Conservation (phyloP, 1,140 invertebrate genomes). For the Drosophila pallidifrons region DNA sequence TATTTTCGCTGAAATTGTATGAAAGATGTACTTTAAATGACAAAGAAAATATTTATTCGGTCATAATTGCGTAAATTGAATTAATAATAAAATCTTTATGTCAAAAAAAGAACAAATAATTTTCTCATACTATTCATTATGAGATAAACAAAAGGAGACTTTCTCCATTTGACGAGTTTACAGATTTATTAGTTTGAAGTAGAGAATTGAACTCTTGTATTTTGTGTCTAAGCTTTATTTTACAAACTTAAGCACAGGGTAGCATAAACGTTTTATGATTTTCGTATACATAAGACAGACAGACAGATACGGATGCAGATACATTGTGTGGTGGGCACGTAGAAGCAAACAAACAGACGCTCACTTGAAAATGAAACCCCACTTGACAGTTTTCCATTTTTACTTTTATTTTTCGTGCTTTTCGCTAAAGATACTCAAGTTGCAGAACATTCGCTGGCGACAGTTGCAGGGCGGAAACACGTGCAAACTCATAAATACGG, state of each 20-base stretch:
- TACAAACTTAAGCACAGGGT: constrained; percentile 1
- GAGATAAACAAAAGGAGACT: too few species aligned
- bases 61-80: too few species aligned
- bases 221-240: not conserved
- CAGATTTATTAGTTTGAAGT: too few species aligned
- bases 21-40: too few species aligned
- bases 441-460: constrained; percentile 49
- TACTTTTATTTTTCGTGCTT: not conserved
- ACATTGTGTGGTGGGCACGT: constrained; percentile 28
- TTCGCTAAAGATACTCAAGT: constrained; percentile 63
- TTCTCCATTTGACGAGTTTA: too few species aligned
- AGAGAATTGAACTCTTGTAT: too few species aligned
- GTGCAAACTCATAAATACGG: constrained; percentile 62
- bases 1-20: too few species aligned
- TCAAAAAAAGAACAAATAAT: too few species aligned
- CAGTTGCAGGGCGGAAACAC: constrained; percentile 61
- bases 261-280: constrained; percentile 53
- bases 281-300: not conserved
- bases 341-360: constrained; percentile 48
- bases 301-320: not conserved
- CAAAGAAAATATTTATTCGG: too few species aligned
- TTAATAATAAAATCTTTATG: too few species aligned
- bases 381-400: constrained; percentile 52
- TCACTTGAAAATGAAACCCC: constrained; percentile 70
- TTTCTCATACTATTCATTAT: too few species aligned